Evolutionary conservation across 2,888 invertebrate genomes (phyloP).

Genomic region (Mellilla xanthometata): DNA sequence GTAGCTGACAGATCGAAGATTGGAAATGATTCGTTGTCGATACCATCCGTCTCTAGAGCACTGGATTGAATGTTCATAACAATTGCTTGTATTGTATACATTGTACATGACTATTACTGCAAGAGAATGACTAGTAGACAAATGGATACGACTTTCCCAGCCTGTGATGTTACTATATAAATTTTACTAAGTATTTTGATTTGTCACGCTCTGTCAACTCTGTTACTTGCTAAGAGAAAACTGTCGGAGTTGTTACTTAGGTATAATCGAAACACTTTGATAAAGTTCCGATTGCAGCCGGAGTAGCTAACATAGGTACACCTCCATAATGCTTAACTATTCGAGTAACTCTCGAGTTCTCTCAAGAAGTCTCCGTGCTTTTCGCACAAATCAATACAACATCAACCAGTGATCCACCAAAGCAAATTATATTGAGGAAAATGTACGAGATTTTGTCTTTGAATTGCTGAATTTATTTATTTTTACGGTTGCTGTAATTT

Average conservation of each 20-base stretch:
- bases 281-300: constrained; percentile 10
- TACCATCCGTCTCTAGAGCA: constrained; percentile 19
- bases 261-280: constrained; percentile 3
- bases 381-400: constrained; percentile 17
- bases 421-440: constrained; percentile 29
- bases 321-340: constrained; percentile 12
- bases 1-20: constrained; percentile 33
- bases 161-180: too few relatives aligned
- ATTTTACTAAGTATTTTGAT: too few relatives aligned
- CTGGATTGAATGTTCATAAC: background rate
- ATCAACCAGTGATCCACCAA: constrained; percentile 13
- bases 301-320: constrained; percentile 8
- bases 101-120: too few relatives aligned
- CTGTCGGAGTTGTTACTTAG: background rate
- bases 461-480: constrained; percentile 30
- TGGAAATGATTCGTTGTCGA: constrained; percentile 28
- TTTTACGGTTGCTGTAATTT: constrained; percentile 32
- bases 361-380: constrained; percentile 2
- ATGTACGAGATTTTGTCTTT: constrained; percentile 25
- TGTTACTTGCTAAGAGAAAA: constrained; percentile 1
- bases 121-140: too few relatives aligned
- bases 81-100: too few relatives aligned
- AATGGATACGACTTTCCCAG: too few relatives aligned
- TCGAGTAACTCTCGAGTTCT: constrained; percentile 1
- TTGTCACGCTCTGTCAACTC: too few relatives aligned